These are phyloP conservation scores for Cheirogaleus medius DNA, from an alignment of 2,113 vertebrate genomes.

Conservation along the genomic window DNA sequence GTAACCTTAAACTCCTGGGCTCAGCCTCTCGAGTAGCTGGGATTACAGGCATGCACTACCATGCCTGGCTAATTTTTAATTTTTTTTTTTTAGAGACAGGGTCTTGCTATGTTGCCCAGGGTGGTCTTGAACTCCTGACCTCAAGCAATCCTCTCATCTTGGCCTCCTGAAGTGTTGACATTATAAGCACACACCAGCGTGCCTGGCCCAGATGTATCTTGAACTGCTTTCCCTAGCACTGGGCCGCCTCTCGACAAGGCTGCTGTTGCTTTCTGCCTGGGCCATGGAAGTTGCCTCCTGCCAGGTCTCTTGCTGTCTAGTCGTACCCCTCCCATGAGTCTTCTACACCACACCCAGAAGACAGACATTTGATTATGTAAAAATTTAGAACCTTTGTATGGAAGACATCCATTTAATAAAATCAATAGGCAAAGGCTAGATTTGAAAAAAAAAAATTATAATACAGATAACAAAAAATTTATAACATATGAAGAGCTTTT, in stretches of 20 bases:
- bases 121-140: too few species aligned
- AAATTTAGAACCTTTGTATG: background rate
- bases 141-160: too few species aligned
- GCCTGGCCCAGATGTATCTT: too few species aligned
- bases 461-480: background rate
- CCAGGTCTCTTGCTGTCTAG: background rate
- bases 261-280: background rate
- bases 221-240: background rate
- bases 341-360: background rate
- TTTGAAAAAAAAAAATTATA: background rate
- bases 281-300: background rate
- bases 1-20: too few species aligned
- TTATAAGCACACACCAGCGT: too few species aligned
- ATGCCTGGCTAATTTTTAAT: too few species aligned
- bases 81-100: too few species aligned
- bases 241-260: background rate
- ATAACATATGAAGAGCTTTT: background rate
- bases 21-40: too few species aligned
- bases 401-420: background rate
- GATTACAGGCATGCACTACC: too few species aligned
- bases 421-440: background rate
- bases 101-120: too few species aligned
- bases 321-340: background rate
- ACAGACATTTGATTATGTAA: background rate
- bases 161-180: too few species aligned